phyloP scores from a whole-genome alignment of 2,888 invertebrate genomes.

The Callyntrura guangdongensis region DNA sequence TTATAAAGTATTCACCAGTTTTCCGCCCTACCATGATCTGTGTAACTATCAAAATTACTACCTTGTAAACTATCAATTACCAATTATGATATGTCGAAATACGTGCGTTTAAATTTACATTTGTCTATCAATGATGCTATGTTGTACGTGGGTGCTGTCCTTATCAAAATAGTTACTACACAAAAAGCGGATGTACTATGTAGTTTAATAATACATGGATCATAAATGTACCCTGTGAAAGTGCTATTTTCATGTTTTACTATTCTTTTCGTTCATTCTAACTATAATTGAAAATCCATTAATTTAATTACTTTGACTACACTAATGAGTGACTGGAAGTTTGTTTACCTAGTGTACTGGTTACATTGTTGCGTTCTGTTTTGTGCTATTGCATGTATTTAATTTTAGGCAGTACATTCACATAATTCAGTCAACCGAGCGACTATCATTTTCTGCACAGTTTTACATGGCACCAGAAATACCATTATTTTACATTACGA shows the following conservation, averaged over 20 bases:
- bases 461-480: no score
- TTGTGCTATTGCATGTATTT: neutral
- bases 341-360: slow-evolving; percentile 33
- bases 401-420: slow-evolving; percentile 1
- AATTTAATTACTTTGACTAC: neutral
- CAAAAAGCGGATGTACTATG: neutral
- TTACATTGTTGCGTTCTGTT: slow-evolving; percentile 48
- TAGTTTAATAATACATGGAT: neutral
- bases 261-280: neutral
- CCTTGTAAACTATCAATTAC: no score
- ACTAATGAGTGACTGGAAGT: neutral
- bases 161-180: neutral
- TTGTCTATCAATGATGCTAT: no score
- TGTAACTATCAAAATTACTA: no score
- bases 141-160: no score
- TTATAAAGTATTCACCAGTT: no score
- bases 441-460: neutral
- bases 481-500: no score
- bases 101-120: no score
- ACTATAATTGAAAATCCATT: neutral
- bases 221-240: slow-evolving; percentile 29
- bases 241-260: neutral
- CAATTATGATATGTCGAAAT: no score
- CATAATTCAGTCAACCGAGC: slow-evolving; percentile 9
- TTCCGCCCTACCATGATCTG: no score